Percentiles rank a stretch among this genome's conserved stretches.
Conservation (phyloP, 2,888 invertebrate species). For the Anagyrus pseudococci region DNA sequence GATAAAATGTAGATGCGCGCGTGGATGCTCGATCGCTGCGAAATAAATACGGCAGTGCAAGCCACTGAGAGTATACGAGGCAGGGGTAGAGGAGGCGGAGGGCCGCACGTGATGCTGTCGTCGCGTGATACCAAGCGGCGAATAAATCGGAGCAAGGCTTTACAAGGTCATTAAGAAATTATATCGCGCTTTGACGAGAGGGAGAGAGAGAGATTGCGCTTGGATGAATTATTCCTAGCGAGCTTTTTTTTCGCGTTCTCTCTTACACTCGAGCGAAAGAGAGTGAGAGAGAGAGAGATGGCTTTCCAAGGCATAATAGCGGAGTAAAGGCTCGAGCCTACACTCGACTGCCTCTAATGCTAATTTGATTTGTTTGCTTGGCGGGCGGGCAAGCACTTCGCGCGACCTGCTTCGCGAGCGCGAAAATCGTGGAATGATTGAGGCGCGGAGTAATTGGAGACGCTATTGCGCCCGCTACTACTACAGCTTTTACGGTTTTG, state of each 20-base stretch:
- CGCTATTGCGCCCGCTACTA: too few relatives aligned
- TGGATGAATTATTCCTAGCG: constrained; percentile 17
- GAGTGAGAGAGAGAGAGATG: neutral
- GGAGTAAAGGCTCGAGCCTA: constrained; percentile 8
- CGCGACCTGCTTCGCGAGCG: too few relatives aligned
- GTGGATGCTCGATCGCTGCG: too few relatives aligned
- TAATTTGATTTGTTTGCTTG: constrained; percentile 28
- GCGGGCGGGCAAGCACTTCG: too few relatives aligned
- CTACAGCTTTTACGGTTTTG: too few relatives aligned
- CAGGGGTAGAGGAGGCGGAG: constrained; percentile 6
- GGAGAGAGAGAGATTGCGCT: neutral
- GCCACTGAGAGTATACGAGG: too few relatives aligned
- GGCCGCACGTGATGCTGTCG: too few relatives aligned
- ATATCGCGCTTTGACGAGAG: constrained; percentile 23
- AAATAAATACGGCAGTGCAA: too few relatives aligned
- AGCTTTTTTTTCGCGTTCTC: neutral
- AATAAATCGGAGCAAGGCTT: neutral
- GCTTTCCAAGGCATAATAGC: constrained; percentile 7
- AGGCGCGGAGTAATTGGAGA: too few relatives aligned
- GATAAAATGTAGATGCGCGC: too few relatives aligned
- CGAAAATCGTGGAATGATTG: too few relatives aligned
- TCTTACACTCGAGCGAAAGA: neutral
- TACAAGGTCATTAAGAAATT: constrained; percentile 18
- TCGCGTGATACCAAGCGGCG: neutral
- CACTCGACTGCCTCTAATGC: constrained; percentile 14